Conservation (phyloP, 2,113 vertebrate genomes). For the Ceuthmochares aereus region DNA sequence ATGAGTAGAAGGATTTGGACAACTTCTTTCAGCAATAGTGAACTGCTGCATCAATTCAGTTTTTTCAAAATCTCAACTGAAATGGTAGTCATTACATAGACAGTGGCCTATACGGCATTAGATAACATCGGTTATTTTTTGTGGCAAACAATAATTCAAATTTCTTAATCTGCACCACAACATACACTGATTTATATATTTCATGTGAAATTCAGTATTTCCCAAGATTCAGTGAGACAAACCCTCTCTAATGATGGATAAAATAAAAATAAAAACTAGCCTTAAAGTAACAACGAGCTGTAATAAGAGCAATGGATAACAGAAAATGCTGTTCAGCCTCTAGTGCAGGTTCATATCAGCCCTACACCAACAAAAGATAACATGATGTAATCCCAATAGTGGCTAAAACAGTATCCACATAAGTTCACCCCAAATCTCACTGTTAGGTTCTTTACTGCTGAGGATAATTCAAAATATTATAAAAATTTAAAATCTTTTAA, state of each 20-base stretch:
- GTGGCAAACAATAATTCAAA: not conserved
- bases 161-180: not conserved
- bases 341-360: not conserved
- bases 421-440: not conserved
- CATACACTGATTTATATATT: not conserved
- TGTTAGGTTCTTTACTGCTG: not conserved
- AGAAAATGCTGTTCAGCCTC: not conserved
- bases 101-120: not conserved
- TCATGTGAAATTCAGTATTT: not conserved
- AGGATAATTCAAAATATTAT: not conserved
- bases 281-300: not conserved
- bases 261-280: not conserved
- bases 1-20: not conserved
- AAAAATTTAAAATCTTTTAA: not conserved
- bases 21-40: not conserved
- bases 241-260: not conserved
- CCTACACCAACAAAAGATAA: not conserved
- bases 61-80: not conserved
- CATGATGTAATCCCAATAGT: not conserved
- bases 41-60: not conserved
- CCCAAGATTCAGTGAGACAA: not conserved
- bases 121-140: not conserved
- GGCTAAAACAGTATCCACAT: not conserved
- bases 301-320: not conserved
- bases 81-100: not conserved